Base-by-base conservation (phyloP, 2,113 vertebrate species). In the Mungos mungo region DNA sequence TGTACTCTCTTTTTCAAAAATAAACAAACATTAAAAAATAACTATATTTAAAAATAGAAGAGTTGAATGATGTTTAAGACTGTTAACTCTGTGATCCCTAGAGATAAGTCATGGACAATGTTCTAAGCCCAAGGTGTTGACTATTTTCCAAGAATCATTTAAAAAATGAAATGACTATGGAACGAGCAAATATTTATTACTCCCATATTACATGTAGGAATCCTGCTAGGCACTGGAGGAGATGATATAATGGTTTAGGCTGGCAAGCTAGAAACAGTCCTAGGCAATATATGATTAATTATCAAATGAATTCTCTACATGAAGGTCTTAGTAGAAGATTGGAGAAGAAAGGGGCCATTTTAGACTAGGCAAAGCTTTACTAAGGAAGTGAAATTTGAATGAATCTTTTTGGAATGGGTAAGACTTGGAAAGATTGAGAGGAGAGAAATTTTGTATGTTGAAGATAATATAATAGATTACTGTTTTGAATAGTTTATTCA, bases 351-450 rank as follows among this genome's bases (percentile, higher is more conserved):
- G 69, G 27, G 18, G 8, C 93, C 69, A 41, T 27, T 83, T 97
- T 91, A 92, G 57, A 10, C 52, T 86, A 9, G 45, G 16, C 21
- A 5, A 97, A 57, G 27, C 27, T 96, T 95, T 88, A 66, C 54
- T 91, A 38, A 91, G n/a, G 76, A 91, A 95, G 85, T 94, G 5
- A 47, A 89, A 97, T 96, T 88, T 94, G 92, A 91, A 72, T 77
- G 29, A 95, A 89, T 45, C 79, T 89, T 95, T 90, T 93, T 74
- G 9, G 54, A 96, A 86, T 86, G 65, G 35, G 16, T 92, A 66
- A n/a, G n/a, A 92, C 80, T 94, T 91, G 31, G 47, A 88, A 50
- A 89, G 57, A 2, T 81, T 93, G 68, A 93, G 19, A 77, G 35
- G 71, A 87, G 65, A 92, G 60, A 94, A 89, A 47, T 33, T 83